Evolutionary conservation across 2,888 invertebrate species (phyloP).

Genomic region (Sepiola atlantica): DNA sequence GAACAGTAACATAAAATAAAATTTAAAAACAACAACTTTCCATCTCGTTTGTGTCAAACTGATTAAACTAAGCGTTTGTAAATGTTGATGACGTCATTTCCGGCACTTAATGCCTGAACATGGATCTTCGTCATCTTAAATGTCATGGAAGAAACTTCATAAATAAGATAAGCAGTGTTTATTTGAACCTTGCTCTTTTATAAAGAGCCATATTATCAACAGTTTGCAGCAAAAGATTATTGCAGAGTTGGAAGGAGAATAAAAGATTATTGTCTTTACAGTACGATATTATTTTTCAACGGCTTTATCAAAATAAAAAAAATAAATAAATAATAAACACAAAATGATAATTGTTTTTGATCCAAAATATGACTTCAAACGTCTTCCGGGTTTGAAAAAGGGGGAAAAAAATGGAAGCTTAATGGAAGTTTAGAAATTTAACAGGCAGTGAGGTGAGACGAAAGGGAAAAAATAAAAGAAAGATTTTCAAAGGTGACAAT

Average conservation of each 20-base stretch:
- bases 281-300: neutral
- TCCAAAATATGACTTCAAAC: neutral
- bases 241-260: neutral
- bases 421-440: neutral
- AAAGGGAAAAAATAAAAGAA: neutral
- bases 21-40: too few species aligned
- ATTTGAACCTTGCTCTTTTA: neutral
- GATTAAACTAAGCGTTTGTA: too few species aligned
- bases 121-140: neutral
- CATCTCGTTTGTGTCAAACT: too few species aligned
- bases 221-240: neutral
- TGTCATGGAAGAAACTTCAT: neutral
- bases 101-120: too few species aligned
- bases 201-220: neutral
- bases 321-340: too few species aligned
- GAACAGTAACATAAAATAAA: too few species aligned
- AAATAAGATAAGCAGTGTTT: neutral
- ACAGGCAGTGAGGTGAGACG: neutral
- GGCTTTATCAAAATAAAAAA: neutral
- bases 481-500: neutral
- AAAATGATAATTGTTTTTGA: neutral
- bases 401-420: too few species aligned
- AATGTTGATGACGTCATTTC: too few species aligned
- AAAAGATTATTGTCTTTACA: neutral
- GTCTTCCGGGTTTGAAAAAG: neutral